A percentile compares a stretch with the other conserved stretches of the same genome.
These are phyloP conservation scores for Drosophila pruinosa DNA, from an alignment of 1,140 invertebrate species.

Conservation along the genomic window DNA sequence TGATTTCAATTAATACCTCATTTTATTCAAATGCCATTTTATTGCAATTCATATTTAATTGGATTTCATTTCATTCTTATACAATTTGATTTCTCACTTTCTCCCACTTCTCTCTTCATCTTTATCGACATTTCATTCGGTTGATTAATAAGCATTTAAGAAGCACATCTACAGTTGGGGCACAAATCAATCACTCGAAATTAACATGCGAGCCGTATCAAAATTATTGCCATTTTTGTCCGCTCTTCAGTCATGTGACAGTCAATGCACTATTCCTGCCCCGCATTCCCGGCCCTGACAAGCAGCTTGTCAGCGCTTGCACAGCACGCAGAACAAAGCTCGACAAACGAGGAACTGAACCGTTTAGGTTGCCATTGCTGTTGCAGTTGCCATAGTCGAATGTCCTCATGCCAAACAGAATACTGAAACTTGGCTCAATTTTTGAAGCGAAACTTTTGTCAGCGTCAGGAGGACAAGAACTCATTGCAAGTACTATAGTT, in stretches of 20 bases:
- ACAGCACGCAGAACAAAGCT: conserved; percentile 35
- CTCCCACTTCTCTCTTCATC: no score
- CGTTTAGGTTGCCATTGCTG: neutral
- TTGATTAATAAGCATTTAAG: conserved; percentile 4
- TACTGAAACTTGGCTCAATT: conserved; percentile 25
- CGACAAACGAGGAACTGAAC: conserved; percentile 21
- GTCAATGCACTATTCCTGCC: neutral
- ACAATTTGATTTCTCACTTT: neutral
- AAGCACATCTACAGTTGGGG: neutral
- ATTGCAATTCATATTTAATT: no score
- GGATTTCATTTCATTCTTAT: neutral
- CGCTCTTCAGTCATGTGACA: neutral
- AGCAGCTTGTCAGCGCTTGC: conserved; percentile 33
- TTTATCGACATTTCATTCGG: neutral
- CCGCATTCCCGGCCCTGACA: neutral
- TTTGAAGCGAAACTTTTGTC: conserved; percentile 25
- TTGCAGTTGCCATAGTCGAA: neutral
- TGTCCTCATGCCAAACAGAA: neutral
- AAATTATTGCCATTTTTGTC: conserved; percentile 12
- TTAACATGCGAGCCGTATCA: neutral
- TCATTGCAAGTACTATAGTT: conserved; percentile 33
- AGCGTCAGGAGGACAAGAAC: neutral
- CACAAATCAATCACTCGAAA: conserved; percentile 1
- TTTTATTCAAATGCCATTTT: no score
- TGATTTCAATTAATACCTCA: no score